Conservation (phyloP, 1,140 invertebrate genomes). For the Aethina tumida region DNA sequence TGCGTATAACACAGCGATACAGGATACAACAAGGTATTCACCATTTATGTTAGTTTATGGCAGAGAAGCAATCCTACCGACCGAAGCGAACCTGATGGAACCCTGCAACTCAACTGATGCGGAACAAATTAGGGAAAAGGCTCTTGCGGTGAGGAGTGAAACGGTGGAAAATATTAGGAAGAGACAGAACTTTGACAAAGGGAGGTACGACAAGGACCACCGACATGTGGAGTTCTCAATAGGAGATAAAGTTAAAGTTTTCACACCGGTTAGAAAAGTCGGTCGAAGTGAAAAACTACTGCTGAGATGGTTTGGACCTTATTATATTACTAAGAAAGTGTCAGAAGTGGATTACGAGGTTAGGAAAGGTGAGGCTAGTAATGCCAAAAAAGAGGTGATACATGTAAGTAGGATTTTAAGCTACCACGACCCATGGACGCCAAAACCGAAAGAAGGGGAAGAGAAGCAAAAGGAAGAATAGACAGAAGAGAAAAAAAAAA, state of each 20-base stretch:
- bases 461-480: too few species aligned
- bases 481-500: too few species aligned
- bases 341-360: constrained; percentile 10
- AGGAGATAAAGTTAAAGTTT: constrained; percentile 12
- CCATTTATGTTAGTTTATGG: constrained; percentile 17
- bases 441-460: too few species aligned
- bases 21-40: constrained; percentile 15
- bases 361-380: constrained; percentile 8
- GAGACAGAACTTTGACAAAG: constrained; percentile 11
- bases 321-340: constrained; percentile 9
- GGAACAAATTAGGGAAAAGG: constrained; percentile 8
- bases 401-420: constrained; percentile 12
- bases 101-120: background rate
- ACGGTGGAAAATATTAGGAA: constrained; percentile 13
- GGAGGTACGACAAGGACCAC: constrained; percentile 15
- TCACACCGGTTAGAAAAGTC: constrained; percentile 15
- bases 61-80: constrained; percentile 16
- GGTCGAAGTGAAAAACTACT: constrained; percentile 16
- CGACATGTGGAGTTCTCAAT: constrained; percentile 7
- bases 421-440: constrained; percentile 15
- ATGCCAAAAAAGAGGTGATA: constrained; percentile 5
- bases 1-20: constrained; percentile 16
- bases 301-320: constrained; percentile 14
- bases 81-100: constrained; percentile 12
- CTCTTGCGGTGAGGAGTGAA: constrained; percentile 8